A percentile compares a stretch with the other conserved stretches of the same genome.
Evolutionary conservation across 2,888 invertebrate species (phyloP).

Genomic region (Acrocera orbiculus): DNA sequence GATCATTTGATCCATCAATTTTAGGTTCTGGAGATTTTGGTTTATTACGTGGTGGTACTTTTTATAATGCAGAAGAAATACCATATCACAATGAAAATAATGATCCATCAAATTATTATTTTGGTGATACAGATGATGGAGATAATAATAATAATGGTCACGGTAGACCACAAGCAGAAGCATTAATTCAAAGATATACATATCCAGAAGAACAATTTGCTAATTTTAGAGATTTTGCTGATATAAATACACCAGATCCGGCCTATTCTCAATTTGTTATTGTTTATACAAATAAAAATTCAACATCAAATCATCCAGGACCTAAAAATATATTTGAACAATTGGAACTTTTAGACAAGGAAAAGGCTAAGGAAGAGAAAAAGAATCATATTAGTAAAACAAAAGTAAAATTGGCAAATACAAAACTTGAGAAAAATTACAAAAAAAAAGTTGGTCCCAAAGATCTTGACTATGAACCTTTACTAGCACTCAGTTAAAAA

Average conservation of each 20-base stretch:
- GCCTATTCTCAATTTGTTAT: conserved; percentile 71
- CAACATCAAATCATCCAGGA: conserved; percentile 33
- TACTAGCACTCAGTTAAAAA: conserved; percentile 30
- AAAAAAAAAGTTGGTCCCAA: conserved; percentile 28
- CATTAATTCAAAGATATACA: conserved; percentile 41
- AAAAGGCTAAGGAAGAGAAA: conserved; percentile 28
- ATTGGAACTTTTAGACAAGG: conserved; percentile 50
- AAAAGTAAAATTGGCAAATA: conserved; percentile 44
- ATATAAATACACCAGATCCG: conserved; percentile 67
- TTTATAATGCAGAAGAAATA: conserved; percentile 58
- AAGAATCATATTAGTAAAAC: conserved; percentile 34
- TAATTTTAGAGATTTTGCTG: conserved; percentile 78
- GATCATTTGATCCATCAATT: conserved; percentile 41
- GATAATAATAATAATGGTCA: conserved; percentile 51
- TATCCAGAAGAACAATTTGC: conserved; percentile 71
- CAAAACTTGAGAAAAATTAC: conserved; percentile 36
- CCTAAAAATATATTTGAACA: conserved; percentile 77
- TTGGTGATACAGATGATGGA: conserved; percentile 23
- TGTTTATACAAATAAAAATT: conserved; percentile 68
- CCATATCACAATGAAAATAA: conserved; percentile 34
- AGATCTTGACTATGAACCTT: conserved; percentile 27
- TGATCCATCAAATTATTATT: conserved; percentile 39
- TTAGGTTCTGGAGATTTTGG: conserved; percentile 75
- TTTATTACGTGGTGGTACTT: conserved; percentile 71
- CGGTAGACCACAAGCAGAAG: conserved; percentile 52